A percentile compares a stretch with the other conserved stretches of the same genome.
Conservation (phyloP, 2,888 invertebrate genomes). For the Eremobia ochroleuca region DNA sequence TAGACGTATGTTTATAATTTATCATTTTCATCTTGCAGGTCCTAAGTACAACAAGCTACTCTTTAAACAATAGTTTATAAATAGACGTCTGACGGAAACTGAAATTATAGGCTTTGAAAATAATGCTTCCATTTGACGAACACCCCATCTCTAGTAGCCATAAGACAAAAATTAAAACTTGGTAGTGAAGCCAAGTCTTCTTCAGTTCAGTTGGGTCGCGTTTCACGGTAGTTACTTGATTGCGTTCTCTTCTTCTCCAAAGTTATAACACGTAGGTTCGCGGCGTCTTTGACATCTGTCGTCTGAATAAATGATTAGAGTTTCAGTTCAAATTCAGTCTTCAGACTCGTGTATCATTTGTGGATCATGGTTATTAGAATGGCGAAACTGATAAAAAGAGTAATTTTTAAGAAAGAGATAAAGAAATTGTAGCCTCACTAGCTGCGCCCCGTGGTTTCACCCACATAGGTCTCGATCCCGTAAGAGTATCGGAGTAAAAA, state of each 20-base stretch:
- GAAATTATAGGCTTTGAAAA: neutral
- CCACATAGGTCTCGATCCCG: no score
- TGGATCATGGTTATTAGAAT: neutral
- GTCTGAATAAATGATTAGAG: constrained; percentile 56
- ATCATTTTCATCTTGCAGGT: neutral
- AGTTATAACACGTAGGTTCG: constrained; percentile 44
- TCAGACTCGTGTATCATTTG: constrained; percentile 14
- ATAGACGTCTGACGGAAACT: neutral
- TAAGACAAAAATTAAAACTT: constrained; percentile 35
- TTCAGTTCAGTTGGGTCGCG: constrained; percentile 36
- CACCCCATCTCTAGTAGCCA: neutral
- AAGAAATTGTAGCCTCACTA: no score
- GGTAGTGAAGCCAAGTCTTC: constrained; percentile 15
- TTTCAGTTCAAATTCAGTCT: constrained; percentile 25
- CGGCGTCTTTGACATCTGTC: constrained; percentile 53
- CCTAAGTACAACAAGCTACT: no score
- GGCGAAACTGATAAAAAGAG: neutral
- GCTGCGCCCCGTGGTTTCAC: no score
- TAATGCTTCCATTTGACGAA: neutral
- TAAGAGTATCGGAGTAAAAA: no score
- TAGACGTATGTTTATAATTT: neutral
- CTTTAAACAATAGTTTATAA: neutral
- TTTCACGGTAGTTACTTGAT: constrained; percentile 55
- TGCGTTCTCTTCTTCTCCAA: constrained; percentile 55
- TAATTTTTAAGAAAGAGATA: no score